These are phyloP conservation scores for Chelon labrosus DNA, from an alignment of 2,797 vertebrate genomes.

Conservation along the genomic window DNA sequence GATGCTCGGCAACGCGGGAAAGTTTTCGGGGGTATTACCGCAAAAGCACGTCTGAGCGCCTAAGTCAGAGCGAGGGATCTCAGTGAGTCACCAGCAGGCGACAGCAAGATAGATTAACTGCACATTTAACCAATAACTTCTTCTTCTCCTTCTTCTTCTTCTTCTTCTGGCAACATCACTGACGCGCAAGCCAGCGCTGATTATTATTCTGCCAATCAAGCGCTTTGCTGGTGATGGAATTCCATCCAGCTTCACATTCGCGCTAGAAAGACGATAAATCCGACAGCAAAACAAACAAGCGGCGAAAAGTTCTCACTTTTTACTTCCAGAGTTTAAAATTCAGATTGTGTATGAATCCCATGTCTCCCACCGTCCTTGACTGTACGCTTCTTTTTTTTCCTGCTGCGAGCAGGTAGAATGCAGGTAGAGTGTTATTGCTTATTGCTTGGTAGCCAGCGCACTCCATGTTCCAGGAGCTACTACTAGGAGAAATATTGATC, in stretches of 20 bases:
- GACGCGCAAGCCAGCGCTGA: constrained; percentile 7
- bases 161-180: neutral
- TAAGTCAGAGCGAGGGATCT: neutral
- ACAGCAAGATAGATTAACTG: neutral
- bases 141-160: neutral
- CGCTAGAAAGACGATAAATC: neutral
- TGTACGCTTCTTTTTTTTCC: neutral
- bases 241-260: constrained; percentile 5
- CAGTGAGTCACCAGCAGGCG: neutral
- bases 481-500: constrained; percentile 51
- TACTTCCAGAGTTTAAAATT: constrained; percentile 18
- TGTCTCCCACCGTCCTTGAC: constrained; percentile 16
- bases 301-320: neutral
- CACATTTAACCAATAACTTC: constrained; percentile 10
- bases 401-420: neutral
- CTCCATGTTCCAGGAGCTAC: constrained; percentile 41
- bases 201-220: constrained; percentile 36
- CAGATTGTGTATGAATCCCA: constrained; percentile 1
- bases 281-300: constrained; percentile 5
- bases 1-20: constrained; percentile 37
- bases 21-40: constrained; percentile 39
- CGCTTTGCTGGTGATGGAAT: constrained; percentile 15
- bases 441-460: constrained; percentile 45
- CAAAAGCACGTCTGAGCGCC: neutral
- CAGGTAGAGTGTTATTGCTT: neutral